phyloP scores from a whole-genome alignment of 1,140 invertebrate genomes.

The Oreohelix idahoensis region DNA sequence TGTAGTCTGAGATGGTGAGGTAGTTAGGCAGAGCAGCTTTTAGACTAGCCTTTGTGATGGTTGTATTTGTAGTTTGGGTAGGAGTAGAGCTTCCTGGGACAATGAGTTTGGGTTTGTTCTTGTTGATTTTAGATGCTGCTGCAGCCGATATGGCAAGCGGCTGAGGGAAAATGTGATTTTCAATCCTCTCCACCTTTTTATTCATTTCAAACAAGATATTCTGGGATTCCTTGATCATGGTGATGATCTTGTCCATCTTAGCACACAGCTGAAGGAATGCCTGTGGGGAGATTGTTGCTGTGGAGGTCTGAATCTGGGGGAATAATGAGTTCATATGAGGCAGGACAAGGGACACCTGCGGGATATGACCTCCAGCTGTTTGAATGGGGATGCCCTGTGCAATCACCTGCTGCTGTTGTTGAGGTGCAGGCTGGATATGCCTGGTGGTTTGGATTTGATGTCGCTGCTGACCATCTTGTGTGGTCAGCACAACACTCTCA shows the following conservation, averaged over 20 bases:
- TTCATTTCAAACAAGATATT: constrained; percentile 35
- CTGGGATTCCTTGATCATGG: constrained; percentile 41
- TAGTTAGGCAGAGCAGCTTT: constrained; percentile 47
- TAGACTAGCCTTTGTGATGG: constrained; percentile 40
- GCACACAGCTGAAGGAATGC: constrained; percentile 37
- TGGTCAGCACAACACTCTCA: constrained; percentile 41
- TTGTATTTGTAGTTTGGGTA: constrained; percentile 12
- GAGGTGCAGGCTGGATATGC: constrained; percentile 27
- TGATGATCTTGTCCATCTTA: constrained; percentile 43
- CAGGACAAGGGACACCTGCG: constrained; percentile 44
- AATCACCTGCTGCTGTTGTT: constrained; percentile 31
- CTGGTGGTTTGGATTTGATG: constrained; percentile 25
- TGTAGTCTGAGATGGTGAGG: constrained; percentile 49
- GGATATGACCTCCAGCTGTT: constrained; percentile 31
- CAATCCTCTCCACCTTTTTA: constrained; percentile 42
- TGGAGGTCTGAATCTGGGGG: constrained; percentile 36
- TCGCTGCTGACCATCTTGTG: constrained; percentile 34
- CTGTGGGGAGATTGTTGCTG: constrained; percentile 24
- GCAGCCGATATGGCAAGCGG: background rate
- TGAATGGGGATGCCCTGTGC: constrained; percentile 27
- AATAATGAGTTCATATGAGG: constrained; percentile 37
- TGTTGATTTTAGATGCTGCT: background rate
- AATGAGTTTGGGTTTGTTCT: background rate
- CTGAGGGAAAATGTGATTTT: constrained; percentile 37
- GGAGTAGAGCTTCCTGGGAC: background rate